phyloP scores from a whole-genome alignment of 2,797 vertebrate genomes.

The Falco novaeseelandiae region DNA sequence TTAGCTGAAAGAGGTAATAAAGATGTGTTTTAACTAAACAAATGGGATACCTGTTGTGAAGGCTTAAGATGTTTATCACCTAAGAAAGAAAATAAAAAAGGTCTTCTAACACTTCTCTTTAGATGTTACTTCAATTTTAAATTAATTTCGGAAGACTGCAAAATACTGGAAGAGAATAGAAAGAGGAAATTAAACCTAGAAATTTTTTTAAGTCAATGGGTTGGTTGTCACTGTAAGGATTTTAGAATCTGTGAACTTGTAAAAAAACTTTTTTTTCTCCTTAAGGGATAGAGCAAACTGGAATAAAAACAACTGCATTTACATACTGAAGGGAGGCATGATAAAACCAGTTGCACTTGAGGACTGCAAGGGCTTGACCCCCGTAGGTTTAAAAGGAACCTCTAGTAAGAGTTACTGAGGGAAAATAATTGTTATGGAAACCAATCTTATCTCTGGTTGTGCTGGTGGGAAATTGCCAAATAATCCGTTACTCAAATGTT shows the following conservation, averaged over 20 bases:
- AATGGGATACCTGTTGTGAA: constrained; percentile 18
- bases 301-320: not conserved
- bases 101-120: not conserved
- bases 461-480: not conserved
- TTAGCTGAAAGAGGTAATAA: constrained; percentile 26
- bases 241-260: not conserved
- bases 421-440: not conserved
- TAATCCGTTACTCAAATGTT: not conserved
- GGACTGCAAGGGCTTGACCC: not conserved
- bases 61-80: constrained; percentile 51
- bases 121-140: not conserved
- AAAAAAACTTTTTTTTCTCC: not conserved
- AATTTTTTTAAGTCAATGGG: not conserved
- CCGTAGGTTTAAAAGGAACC: not conserved
- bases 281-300: not conserved
- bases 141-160: not conserved
- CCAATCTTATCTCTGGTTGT: not conserved
- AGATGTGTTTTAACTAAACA: constrained; percentile 15
- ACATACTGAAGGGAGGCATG: not conserved
- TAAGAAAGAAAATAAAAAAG: not conserved
- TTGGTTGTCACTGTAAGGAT: not conserved
- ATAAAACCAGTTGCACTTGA: not conserved
- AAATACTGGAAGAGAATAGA: not conserved
- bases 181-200: not conserved
- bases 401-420: not conserved